These are phyloP conservation scores for Leucophora obtusa DNA, from an alignment of 2,888 invertebrate species.

Conservation along the genomic window DNA sequence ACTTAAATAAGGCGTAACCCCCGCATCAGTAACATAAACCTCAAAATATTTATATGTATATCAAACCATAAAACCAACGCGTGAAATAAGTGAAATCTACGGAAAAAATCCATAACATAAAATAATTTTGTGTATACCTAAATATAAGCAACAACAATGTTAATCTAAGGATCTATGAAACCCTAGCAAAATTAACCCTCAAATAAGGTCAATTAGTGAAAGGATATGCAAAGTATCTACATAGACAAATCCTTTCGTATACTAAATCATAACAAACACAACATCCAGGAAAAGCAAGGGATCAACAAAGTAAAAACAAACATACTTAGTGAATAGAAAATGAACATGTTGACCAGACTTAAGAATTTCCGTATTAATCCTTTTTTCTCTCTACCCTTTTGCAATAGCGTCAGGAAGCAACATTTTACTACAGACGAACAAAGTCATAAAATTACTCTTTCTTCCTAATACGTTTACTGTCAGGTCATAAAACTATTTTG, in stretches of 20 bases:
- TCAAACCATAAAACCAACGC: slow-evolving; percentile 45
- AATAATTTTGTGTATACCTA: slow-evolving; percentile 12
- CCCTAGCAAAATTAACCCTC: slow-evolving; percentile 9
- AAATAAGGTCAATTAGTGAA: slow-evolving; percentile 65
- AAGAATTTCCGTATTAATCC: slow-evolving; percentile 73
- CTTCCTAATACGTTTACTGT: slow-evolving; percentile 36
- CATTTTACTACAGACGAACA: slow-evolving; percentile 1
- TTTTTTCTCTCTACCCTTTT: slow-evolving; percentile 65
- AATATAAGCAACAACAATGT: neutral
- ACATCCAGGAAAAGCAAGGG: neutral
- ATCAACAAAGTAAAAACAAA: slow-evolving; percentile 30
- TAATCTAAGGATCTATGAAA: slow-evolving; percentile 25
- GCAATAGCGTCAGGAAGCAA: slow-evolving; percentile 67
- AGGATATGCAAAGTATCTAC: slow-evolving; percentile 17
- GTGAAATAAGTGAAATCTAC: slow-evolving; percentile 34
- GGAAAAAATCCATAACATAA: slow-evolving; percentile 6
- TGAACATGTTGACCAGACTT: slow-evolving; percentile 42
- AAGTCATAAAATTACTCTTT: slow-evolving; percentile 66
- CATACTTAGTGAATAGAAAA: slow-evolving; percentile 11
- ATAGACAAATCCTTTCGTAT: slow-evolving; percentile 48
- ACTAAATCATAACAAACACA: slow-evolving; percentile 8
- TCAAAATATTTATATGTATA: slow-evolving; percentile 46
- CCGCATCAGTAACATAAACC: slow-evolving; percentile 41
- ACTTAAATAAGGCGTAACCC: slow-evolving; percentile 40
- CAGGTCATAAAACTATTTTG: slow-evolving; percentile 61